phyloP scores from a whole-genome alignment of 1,140 invertebrate species.

The Lineus longissimus region DNA sequence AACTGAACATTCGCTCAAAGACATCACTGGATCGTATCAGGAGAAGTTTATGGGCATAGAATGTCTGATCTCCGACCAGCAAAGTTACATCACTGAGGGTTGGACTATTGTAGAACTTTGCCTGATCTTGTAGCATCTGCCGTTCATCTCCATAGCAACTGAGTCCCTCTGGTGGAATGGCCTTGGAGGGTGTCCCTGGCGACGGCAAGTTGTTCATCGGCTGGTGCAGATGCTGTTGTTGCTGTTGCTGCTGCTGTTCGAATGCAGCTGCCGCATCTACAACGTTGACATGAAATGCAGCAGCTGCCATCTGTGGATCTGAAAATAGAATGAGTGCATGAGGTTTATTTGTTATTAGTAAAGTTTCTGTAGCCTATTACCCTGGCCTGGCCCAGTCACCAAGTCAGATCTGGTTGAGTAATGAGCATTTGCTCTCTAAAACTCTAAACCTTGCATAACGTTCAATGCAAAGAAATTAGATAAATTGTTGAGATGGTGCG shows the following conservation, averaged over 20 bases:
- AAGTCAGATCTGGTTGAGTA: too few species aligned
- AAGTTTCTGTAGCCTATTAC: too few species aligned
- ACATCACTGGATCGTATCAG: constrained; percentile 53
- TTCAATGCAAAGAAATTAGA: too few species aligned
- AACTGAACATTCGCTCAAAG: constrained; percentile 55
- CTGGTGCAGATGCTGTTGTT: not conserved
- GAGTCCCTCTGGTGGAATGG: constrained; percentile 39
- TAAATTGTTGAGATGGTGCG: too few species aligned
- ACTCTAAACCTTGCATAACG: too few species aligned
- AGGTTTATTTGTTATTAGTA: too few species aligned
- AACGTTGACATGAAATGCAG: constrained; percentile 2
- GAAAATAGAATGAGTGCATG: too few species aligned
- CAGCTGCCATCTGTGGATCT: not conserved
- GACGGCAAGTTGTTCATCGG: not conserved
- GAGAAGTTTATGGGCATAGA: constrained; percentile 51
- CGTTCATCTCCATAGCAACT: constrained; percentile 55
- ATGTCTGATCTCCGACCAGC: constrained; percentile 49
- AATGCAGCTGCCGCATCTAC: not conserved
- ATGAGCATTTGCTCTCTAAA: too few species aligned
- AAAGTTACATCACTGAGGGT: constrained; percentile 52
- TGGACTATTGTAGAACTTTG: constrained; percentile 53
- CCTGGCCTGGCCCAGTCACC: too few species aligned
- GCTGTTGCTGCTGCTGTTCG: not conserved
- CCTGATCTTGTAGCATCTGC: constrained; percentile 48
- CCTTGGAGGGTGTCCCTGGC: not conserved